These are phyloP conservation scores for Platerodrilus igneus DNA, from an alignment of 2,888 invertebrate species.

Conservation along the genomic window DNA sequence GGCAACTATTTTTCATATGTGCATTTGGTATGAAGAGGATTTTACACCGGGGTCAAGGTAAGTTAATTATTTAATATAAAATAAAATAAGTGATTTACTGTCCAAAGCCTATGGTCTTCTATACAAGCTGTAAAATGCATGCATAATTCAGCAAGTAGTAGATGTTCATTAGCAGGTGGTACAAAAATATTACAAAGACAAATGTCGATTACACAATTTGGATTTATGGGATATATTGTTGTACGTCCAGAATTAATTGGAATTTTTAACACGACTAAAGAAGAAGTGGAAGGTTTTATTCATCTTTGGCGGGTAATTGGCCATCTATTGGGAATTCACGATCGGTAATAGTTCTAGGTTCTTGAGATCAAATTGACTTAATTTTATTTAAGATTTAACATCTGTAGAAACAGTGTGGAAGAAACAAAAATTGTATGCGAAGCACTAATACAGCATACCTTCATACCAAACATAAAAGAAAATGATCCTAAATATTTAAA, in stretches of 20 bases:
- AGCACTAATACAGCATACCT: constrained; percentile 56
- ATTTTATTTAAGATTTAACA: constrained; percentile 61
- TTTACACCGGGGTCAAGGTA: constrained; percentile 59
- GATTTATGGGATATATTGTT: constrained; percentile 74
- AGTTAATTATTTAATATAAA: constrained; percentile 33
- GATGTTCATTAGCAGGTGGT: constrained; percentile 47
- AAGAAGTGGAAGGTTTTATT: constrained; percentile 69
- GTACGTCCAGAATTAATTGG: constrained; percentile 63
- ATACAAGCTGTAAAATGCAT: constrained; percentile 61
- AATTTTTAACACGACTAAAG: constrained; percentile 54
- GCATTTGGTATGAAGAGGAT: constrained; percentile 72
- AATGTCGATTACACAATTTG: constrained; percentile 81
- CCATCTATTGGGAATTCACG: constrained; percentile 75
- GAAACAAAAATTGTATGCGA: constrained; percentile 62
- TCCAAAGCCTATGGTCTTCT: constrained; percentile 63
- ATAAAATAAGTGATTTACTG: constrained; percentile 7
- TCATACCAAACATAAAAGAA: constrained; percentile 57
- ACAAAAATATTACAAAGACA: constrained; percentile 73
- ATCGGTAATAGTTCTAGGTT: constrained; percentile 56
- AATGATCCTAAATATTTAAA: constrained; percentile 60
- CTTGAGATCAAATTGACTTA: no score
- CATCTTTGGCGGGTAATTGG: constrained; percentile 85
- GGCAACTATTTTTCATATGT: constrained; percentile 70
- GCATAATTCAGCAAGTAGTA: constrained; percentile 60
- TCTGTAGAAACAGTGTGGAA: constrained; percentile 59